These are phyloP conservation scores for Brotula barbata DNA, from an alignment of 2,797 vertebrate species.

Conservation along the genomic window DNA sequence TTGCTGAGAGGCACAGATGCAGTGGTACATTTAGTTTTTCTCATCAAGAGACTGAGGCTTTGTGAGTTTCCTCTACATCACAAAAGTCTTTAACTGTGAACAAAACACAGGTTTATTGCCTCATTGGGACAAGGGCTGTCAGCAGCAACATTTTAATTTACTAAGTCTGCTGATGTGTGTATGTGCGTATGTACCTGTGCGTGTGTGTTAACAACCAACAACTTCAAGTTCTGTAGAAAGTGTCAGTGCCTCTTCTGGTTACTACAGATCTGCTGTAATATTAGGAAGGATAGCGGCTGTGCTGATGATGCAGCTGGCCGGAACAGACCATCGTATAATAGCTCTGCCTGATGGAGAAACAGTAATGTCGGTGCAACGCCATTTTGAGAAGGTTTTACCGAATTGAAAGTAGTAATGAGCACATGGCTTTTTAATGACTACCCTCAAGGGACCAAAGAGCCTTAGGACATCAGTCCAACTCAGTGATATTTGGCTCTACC, in stretches of 20 bases:
- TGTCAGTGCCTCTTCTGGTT: conserved; percentile 61
- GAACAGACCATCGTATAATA: conserved; percentile 46
- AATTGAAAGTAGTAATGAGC: conserved; percentile 40
- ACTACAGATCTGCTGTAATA: conserved; percentile 59
- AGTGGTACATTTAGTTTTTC: conserved; percentile 47
- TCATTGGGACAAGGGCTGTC: conserved; percentile 78
- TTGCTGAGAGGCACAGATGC: conserved; percentile 42
- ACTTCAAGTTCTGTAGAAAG: conserved; percentile 38
- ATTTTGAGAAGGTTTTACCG: conserved; percentile 34
- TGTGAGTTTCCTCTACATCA: conserved; percentile 33
- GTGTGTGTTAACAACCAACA: conserved; percentile 8
- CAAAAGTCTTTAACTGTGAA: conserved; percentile 60
- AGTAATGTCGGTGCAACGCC: background rate
- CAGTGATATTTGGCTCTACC: conserved; percentile 51
- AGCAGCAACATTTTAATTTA: conserved; percentile 68
- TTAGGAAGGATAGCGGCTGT: conserved; percentile 37
- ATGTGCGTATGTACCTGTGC: conserved; percentile 13
- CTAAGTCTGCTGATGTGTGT: conserved; percentile 72
- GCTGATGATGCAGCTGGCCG: conserved; percentile 33
- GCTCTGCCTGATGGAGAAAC: conserved; percentile 31
- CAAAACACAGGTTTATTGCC: conserved; percentile 64
- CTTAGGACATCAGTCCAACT: conserved; percentile 62
- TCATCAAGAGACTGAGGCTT: conserved; percentile 40
- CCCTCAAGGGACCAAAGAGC: conserved; percentile 71
- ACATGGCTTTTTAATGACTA: conserved; percentile 54